Conservation (phyloP, 1,140 invertebrate genomes). For the Heliconius eleuchia region DNA sequence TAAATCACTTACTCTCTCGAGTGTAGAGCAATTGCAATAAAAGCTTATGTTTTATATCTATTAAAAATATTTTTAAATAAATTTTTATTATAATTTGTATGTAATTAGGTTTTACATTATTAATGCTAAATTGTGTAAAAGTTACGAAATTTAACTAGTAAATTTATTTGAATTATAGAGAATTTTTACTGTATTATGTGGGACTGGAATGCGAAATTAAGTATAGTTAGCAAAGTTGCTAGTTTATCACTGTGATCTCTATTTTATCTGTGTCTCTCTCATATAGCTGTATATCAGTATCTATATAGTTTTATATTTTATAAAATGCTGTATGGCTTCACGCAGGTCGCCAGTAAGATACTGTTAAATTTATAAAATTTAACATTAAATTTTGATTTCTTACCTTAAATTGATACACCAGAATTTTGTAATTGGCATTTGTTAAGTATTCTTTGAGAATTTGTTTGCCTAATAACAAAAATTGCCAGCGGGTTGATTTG, state of each 20-base stretch:
- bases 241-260: background rate
- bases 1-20: background rate
- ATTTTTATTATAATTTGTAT: background rate
- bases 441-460: too few species aligned
- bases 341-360: too few species aligned
- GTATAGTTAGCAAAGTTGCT: background rate
- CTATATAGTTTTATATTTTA: background rate
- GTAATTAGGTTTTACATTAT: background rate
- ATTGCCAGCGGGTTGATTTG: too few species aligned
- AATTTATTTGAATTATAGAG: background rate
- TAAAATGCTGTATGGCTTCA: background rate
- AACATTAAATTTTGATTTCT: too few species aligned
- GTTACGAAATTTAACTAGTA: background rate
- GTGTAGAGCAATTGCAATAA: conserved; percentile 5
- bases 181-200: background rate
- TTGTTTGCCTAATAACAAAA: too few species aligned
- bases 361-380: too few species aligned
- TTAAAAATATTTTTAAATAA: background rate
- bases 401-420: too few species aligned
- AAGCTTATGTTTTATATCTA: background rate
- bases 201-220: background rate
- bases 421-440: too few species aligned
- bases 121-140: background rate
- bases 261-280: background rate
- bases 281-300: background rate